Conservation (phyloP, 2,113 vertebrate species). For the Pongo abelii region DNA sequence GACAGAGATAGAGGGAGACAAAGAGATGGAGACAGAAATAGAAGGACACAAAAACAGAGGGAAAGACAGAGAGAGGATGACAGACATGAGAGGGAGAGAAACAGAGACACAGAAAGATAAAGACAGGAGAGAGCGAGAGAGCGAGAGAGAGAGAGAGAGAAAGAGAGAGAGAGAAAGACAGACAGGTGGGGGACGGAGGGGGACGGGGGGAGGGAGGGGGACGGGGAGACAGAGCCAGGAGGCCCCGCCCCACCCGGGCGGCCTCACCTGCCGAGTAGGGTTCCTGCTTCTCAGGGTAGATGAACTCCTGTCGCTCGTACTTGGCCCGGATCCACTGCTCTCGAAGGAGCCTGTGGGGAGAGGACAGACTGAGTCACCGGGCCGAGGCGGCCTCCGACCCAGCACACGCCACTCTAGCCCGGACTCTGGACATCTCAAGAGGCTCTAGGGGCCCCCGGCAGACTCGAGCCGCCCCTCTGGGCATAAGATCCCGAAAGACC, state of each 20-base stretch:
- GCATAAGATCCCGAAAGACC: no score
- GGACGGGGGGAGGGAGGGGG: neutral
- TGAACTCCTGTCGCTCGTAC: conserved; percentile 95
- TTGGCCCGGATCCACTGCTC: conserved; percentile 98
- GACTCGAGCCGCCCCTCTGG: neutral
- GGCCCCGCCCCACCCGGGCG: fast-evolving
- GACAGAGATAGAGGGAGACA: neutral
- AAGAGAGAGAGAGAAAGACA: no score
- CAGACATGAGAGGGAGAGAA: no score
- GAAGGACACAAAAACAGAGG: no score
- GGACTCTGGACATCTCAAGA: neutral
- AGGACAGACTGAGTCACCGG: neutral
- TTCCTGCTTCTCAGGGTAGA: conserved; percentile 94
- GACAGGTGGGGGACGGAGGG: no score
- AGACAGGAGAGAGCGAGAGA: no score
- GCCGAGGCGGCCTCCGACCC: neutral
- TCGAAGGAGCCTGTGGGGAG: conserved; percentile 89
- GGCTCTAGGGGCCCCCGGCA: neutral
- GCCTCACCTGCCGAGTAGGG: conserved; percentile 95
- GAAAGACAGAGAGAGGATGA: no score
- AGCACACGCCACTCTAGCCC: fast-evolving
- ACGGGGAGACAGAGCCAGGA: fast-evolving
- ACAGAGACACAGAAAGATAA: no score
- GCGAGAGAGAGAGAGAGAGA: no score
- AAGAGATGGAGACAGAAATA: no score